These are phyloP conservation scores for Microtus oregoni DNA, from an alignment of 2,113 vertebrate genomes.

Conservation along the genomic window DNA sequence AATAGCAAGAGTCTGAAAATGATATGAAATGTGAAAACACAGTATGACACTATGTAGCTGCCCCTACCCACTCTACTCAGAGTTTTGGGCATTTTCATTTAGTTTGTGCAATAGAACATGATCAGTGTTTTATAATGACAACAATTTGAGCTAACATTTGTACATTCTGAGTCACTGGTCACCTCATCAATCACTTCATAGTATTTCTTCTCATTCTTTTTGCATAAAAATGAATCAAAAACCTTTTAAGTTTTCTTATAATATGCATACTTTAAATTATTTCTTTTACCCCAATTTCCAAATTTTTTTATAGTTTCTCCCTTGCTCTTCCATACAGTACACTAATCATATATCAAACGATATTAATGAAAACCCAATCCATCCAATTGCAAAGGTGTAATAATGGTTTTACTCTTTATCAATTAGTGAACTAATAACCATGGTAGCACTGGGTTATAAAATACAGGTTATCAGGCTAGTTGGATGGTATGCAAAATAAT, in stretches of 20 bases:
- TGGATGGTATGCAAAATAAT: neutral
- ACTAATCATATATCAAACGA: neutral
- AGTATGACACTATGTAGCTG: neutral
- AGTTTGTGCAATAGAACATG: neutral
- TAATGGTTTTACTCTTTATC: neutral
- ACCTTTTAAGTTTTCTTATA: neutral
- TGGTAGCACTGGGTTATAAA: neutral
- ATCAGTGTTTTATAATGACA: neutral
- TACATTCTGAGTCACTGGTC: neutral
- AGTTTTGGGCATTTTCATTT: neutral
- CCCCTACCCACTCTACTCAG: accelerated
- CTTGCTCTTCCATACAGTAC: neutral
- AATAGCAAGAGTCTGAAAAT: neutral
- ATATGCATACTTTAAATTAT: neutral
- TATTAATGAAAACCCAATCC: neutral
- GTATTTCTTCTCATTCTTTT: neutral
- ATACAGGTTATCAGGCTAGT: neutral
- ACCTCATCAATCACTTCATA: neutral
- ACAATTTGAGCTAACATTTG: neutral
- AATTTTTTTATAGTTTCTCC: neutral
- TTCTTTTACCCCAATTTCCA: neutral
- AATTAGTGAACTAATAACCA: neutral
- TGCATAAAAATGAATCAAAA: neutral
- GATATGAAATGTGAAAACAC: neutral
- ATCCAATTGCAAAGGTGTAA: neutral